phyloP scores from a whole-genome alignment of 2,888 invertebrate genomes.

The Busseola fusca region DNA sequence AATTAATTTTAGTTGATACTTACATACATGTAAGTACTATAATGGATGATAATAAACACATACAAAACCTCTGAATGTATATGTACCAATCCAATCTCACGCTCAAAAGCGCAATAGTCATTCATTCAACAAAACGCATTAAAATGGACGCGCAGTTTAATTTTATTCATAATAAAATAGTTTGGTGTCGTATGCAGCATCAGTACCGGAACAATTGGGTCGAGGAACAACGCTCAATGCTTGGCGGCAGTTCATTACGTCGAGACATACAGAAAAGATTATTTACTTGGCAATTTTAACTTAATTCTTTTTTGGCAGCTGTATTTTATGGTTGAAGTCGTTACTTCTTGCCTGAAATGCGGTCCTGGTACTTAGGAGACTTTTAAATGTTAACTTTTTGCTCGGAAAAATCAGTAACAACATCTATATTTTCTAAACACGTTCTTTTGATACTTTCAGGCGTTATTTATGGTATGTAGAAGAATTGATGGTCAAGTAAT shows the following conservation, averaged over 20 bases:
- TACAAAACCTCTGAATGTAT: conserved; percentile 1
- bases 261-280: conserved; percentile 47
- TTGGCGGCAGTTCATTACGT: conserved; percentile 54
- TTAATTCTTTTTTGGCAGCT: conserved; percentile 17
- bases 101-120: conserved; percentile 13
- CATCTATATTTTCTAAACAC: neutral
- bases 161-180: conserved; percentile 39
- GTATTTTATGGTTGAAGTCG: conserved; percentile 2
- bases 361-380: conserved; percentile 5
- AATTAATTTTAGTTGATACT: conserved; percentile 2
- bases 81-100: conserved; percentile 18
- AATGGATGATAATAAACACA: neutral
- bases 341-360: conserved; percentile 21
- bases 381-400: neutral
- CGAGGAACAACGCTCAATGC: conserved; percentile 34
- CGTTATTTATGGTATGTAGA: neutral
- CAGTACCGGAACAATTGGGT: conserved; percentile 25
- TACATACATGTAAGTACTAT: neutral
- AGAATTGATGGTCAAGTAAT: neutral
- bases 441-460: neutral
- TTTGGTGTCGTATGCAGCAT: conserved; percentile 43
- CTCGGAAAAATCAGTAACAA: neutral
- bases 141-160: conserved; percentile 22
- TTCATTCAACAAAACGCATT: conserved; percentile 38
- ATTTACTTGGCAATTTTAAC: conserved; percentile 32